These are phyloP conservation scores for Subacronicta megacephala DNA, from an alignment of 2,888 invertebrate species.

Conservation along the genomic window DNA sequence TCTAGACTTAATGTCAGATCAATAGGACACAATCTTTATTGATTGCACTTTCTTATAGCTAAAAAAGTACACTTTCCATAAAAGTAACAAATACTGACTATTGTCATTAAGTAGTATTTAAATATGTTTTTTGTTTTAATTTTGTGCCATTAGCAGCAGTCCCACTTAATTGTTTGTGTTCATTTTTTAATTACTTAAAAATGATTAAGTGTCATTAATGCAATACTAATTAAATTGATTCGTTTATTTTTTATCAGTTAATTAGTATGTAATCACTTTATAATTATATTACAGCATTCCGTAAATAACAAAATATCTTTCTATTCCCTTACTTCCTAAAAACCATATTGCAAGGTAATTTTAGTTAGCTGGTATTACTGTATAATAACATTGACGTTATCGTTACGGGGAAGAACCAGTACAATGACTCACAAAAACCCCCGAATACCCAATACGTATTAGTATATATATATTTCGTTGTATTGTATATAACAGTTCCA, in stretches of 20 bases:
- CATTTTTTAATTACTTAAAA: conserved; percentile 21
- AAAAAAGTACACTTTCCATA: no score
- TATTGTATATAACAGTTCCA: background rate
- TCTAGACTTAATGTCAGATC: no score
- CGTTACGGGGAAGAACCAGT: conserved; percentile 71
- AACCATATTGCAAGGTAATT: conserved; percentile 41
- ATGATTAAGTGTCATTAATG: conserved; percentile 8
- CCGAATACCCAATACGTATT: conserved; percentile 45
- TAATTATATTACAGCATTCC: background rate
- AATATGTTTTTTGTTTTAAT: background rate
- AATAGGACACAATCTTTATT: no score
- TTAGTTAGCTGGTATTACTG: conserved; percentile 46
- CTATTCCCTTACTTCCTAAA: no score
- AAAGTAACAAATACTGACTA: no score
- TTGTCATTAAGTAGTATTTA: no score
- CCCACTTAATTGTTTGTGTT: conserved; percentile 3
- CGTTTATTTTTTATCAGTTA: background rate
- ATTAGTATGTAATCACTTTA: conserved; percentile 15
- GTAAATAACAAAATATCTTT: no score
- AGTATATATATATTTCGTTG: background rate
- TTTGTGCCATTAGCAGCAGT: conserved; percentile 14
- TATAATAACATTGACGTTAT: conserved; percentile 34
- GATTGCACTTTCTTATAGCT: no score
- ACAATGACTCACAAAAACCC: conserved; percentile 74
- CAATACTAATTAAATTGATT: conserved; percentile 19